phyloP scores from a whole-genome alignment of 2,113 vertebrate genomes.

The Origma solitaria region DNA sequence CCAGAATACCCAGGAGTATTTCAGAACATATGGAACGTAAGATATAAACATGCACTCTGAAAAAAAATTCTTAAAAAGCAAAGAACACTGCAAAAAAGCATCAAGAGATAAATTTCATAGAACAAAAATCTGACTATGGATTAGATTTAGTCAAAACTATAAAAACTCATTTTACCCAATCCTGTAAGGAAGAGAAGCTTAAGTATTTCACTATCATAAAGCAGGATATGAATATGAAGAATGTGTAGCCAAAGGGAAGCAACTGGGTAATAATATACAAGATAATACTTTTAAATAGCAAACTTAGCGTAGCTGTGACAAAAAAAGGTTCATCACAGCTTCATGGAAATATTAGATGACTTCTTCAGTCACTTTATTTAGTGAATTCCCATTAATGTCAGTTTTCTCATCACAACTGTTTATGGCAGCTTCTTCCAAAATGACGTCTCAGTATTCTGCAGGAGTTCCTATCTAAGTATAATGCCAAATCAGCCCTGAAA shows the following conservation, averaged over 20 bases:
- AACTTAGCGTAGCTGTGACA: background rate
- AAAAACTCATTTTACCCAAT: background rate
- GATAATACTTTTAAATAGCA: background rate
- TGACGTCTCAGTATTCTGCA: background rate
- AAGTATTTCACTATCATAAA: background rate
- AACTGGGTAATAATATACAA: background rate
- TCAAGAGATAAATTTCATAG: background rate
- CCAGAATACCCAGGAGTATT: background rate
- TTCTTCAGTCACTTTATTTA: background rate
- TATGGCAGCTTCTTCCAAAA: background rate
- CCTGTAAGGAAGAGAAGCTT: background rate
- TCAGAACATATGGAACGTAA: background rate
- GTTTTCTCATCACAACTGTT: background rate
- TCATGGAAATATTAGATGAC: background rate
- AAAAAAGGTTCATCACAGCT: background rate
- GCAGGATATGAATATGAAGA: background rate
- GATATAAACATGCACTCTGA: background rate
- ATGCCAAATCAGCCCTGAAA: background rate
- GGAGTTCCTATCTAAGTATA: background rate
- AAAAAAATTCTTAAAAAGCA: background rate
- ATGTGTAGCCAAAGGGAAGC: background rate
- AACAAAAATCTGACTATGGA: background rate
- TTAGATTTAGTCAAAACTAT: background rate
- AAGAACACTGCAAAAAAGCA: background rate
- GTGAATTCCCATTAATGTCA: background rate